These are phyloP conservation scores for Chaetodon trifascialis DNA, from an alignment of 2,113 vertebrate species.

Conservation along the genomic window DNA sequence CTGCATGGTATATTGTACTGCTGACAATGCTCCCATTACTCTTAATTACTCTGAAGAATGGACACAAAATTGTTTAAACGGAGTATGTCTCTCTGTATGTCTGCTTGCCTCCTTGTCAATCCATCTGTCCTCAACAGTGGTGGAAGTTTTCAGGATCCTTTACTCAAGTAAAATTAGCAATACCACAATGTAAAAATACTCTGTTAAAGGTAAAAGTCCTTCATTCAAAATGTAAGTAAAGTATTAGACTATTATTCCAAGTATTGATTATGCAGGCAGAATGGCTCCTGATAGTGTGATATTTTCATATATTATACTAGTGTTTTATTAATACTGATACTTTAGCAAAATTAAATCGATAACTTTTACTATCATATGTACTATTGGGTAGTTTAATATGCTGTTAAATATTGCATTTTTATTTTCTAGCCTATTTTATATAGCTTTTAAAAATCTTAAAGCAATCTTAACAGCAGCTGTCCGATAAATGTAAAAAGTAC, in stretches of 20 bases:
- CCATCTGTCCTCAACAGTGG: constrained; percentile 12
- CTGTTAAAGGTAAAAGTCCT: background rate
- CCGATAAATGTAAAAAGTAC: background rate
- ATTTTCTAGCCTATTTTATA: background rate
- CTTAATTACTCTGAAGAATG: constrained; percentile 71
- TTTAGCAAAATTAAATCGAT: background rate
- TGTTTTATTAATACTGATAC: background rate
- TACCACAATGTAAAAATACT: constrained; percentile 31
- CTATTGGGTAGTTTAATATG: no score
- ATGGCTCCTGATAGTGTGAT: background rate
- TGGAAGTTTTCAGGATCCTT: constrained; percentile 17
- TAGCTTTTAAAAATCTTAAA: background rate
- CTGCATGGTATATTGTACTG: constrained; percentile 65
- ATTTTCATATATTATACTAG: background rate
- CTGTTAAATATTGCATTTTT: background rate
- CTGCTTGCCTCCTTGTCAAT: constrained; percentile 39
- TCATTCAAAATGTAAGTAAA: background rate
- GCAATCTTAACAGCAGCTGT: no score
- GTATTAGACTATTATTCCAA: constrained; percentile 7
- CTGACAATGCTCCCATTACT: constrained; percentile 77
- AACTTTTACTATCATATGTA: background rate
- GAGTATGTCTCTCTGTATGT: constrained; percentile 41
- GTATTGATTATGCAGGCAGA: background rate
- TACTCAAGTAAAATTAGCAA: constrained; percentile 28
- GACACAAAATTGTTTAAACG: constrained; percentile 66